These are phyloP conservation scores for Teleopsis dalmanni DNA, from an alignment of 1,140 invertebrate species.

Conservation along the genomic window DNA sequence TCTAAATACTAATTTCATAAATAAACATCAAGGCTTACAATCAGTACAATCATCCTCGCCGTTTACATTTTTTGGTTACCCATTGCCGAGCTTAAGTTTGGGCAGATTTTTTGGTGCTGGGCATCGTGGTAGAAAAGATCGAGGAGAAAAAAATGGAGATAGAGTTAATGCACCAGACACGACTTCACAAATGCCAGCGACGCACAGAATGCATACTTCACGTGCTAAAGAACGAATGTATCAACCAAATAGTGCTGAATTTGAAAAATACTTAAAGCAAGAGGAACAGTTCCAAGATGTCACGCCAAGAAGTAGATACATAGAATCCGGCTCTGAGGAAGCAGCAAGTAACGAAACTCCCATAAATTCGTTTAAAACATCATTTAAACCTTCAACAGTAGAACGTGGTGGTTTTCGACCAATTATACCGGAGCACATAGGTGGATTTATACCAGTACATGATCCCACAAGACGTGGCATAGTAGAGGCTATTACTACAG, in stretches of 20 bases:
- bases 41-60: constrained; percentile 45
- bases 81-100: constrained; percentile 57
- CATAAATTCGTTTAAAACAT: constrained; percentile 39
- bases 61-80: constrained; percentile 78
- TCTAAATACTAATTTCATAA: constrained; percentile 51
- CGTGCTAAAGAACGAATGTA: constrained; percentile 41
- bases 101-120: constrained; percentile 37
- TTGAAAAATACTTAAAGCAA: constrained; percentile 37
- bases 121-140: constrained; percentile 31
- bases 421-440: constrained; percentile 56
- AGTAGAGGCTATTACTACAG: constrained; percentile 24
- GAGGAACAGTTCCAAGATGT: constrained; percentile 12
- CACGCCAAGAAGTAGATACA: constrained; percentile 21
- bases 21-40: constrained; percentile 44
- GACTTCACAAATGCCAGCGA: constrained; percentile 23
- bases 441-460: constrained; percentile 58
- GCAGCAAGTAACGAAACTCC: constrained; percentile 30
- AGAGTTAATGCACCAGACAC: constrained; percentile 7
- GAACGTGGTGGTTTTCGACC: constrained; percentile 67
- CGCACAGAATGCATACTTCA: constrained; percentile 28
- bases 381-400: constrained; percentile 53
- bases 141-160: constrained; percentile 21
- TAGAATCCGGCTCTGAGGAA: constrained; percentile 44
- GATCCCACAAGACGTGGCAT: constrained; percentile 32
- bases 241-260: constrained; percentile 40